Base-by-base conservation (phyloP, 2,888 invertebrate genomes). In the Acleris cristana region DNA sequence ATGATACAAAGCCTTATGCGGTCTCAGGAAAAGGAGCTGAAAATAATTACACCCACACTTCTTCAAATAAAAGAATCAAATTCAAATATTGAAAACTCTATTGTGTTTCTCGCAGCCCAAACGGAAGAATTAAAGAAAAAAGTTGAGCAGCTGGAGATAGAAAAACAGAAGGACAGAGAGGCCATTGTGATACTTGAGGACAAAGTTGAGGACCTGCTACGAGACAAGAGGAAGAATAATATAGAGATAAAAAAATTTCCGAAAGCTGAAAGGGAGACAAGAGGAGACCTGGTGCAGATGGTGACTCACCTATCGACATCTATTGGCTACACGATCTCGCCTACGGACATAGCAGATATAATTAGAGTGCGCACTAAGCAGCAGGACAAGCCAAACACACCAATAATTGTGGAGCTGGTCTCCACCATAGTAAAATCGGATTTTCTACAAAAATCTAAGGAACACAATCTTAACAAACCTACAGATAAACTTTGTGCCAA, bases 401-500 rank as follows among this genome's bases (percentile, higher is more conserved):
- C 74, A 1, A 71, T 73, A 18, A 55, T 74, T 10, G 69, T 75
- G 10, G 74, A 75, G 62, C 62, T 70, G 4, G 19, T 52, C 3
- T 72, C 75, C 1, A 72, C 73, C 3, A 49, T 71, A 40, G 67
- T 26, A 14, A 74, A 72, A 64, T 65, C 52, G 1, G 67, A 71
- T 12, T 34, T 71, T 0, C 16, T 75, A 14, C 70, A 70, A 61
- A 69, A 65, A 56, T 51, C 65, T 23, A 75, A 74, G 51, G 44
- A 40, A 2, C 72, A 68, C 55, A 75, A 75, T 55, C 6, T 48
- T 3, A 55, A 65, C 7, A 73, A 71, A 51, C 26, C 69, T 19
- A 71, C 69, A 54, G 34, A 18, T 3, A 73, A 74, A 64, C 49
- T 73, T 14, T 63, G 66, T 52, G 72, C 72, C 2, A 75, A 75